Conservation (phyloP, 2,797 vertebrate genomes). For the Sebastes minor region DNA sequence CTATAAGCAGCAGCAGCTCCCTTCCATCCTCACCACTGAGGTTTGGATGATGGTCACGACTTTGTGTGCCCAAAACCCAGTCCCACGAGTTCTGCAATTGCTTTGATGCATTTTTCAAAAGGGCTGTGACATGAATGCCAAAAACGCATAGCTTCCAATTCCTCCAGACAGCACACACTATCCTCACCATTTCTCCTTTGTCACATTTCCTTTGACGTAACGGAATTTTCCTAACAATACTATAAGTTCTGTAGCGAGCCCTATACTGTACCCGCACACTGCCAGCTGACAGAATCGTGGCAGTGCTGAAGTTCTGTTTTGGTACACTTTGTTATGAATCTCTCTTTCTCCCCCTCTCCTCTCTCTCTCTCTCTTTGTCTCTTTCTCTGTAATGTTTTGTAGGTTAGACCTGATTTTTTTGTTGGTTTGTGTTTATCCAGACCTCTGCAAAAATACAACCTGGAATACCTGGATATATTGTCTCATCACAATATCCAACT, state of each 20-base stretch:
- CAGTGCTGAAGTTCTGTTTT: slow-evolving; percentile 45
- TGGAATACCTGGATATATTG: neutral
- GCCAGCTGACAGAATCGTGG: slow-evolving; percentile 55
- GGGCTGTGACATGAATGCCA: slow-evolving; percentile 76
- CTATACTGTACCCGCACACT: slow-evolving; percentile 35
- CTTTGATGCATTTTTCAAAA: slow-evolving; percentile 84
- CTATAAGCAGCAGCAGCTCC: slow-evolving; percentile 41
- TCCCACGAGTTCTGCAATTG: slow-evolving; percentile 69
- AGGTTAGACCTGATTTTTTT: slow-evolving; percentile 3
- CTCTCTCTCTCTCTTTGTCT: slow-evolving; percentile 12
- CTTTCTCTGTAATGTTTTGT: slow-evolving; percentile 14
- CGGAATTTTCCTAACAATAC: slow-evolving; percentile 48
- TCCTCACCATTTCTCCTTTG: slow-evolving; percentile 58
- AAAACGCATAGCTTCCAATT: slow-evolving; percentile 62
- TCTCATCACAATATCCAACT: neutral
- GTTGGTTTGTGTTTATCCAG: slow-evolving; percentile 23
- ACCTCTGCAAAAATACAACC: neutral
- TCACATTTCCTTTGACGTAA: slow-evolving; percentile 48
- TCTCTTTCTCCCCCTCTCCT: neutral
- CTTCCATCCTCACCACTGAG: slow-evolving; percentile 50
- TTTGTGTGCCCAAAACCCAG: slow-evolving; percentile 70
- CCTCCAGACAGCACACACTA: slow-evolving; percentile 60
- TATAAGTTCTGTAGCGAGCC: slow-evolving; percentile 51
- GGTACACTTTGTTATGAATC: slow-evolving; percentile 39
- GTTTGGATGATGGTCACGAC: slow-evolving; percentile 74